Base-by-base conservation (phyloP, 2,888 invertebrate species). In the Tachina lurida region DNA sequence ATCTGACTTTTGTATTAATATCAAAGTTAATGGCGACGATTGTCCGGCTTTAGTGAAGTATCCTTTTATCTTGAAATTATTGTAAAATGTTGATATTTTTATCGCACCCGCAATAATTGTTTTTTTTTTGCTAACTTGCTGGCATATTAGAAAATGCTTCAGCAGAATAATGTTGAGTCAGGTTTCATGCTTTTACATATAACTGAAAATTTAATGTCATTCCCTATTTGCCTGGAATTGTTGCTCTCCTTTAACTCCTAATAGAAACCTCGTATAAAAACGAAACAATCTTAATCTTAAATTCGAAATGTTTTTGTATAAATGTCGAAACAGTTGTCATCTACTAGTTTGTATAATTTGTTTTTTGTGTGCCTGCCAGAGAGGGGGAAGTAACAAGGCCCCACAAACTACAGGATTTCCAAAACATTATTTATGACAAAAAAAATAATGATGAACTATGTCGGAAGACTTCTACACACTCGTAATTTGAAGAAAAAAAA, bases 231-330 rank as follows among this genome's bases (percentile, higher is more conserved):
- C 10, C 67, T 76, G 3, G 13, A 10, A 47, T 67, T 67, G 39
- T 56, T 63, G 45, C n/a, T 60, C 75, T 74, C 41, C 19, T 56
- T 81, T 81, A 41, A 54, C 58, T 65, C 3, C 17, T 45, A 56
- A 63, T 77, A 47, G 39, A 54, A 31, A 63, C 39, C 41, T 41
- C n/a, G 45, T 56, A 49, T 22, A 63, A 63, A 43, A 54, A 15
- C 22, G 39, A 67, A 31, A 47, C 45, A 41, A 56, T 47, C 76
- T 56, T 76, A 67, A 58, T 58, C 58, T 67, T 58, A 10, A 45
- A 56, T 45, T 54, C n/a, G 39, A 65, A 65, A 45, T 65, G 17
- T 76, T 31, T 56, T 47, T 68, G 47, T 31, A 31, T 31, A 31
- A 31, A 31, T 58, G 67, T 58, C 39, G n/a, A 60, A 60, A 47